Base-by-base conservation (phyloP, 1,140 invertebrate genomes). In the Hypothenemus hampei region DNA sequence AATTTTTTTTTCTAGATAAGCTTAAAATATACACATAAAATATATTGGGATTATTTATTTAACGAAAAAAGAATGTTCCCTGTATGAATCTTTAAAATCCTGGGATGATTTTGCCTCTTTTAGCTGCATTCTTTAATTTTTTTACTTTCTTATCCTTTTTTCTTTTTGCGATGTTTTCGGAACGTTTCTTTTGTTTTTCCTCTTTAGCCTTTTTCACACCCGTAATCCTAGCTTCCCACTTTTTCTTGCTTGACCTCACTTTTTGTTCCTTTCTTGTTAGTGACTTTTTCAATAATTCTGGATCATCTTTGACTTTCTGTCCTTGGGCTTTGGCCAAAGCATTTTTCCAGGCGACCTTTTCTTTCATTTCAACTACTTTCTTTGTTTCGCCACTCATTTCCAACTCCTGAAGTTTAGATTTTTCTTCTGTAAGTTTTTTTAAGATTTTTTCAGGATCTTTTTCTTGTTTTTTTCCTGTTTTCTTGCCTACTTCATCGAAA, bases 301-400 rank as follows among this genome's bases (percentile, higher is more conserved):
- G 80, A 75, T 93, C 85, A 76, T 94, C 88, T 75, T 88, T 85
- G 6, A 93, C 79, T 74, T 91, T 92, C 59, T 84, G 77, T 23
- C 89, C 89, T 70, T 83, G 77, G 1, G 86, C 82, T 74, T 85
- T 88, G 24, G 82, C 79, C 18, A 92, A 65, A 1, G 81, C 85
- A 65, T 77, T 77, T 65, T 86, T 81, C 89, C 89, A 92, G 3
- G 80, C 77, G 31, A 79, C 74, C 68, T 83, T 84, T 56, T 86
- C 78, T 69, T 82, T 82, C 15, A 88, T 69, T 64, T 80, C 74
- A 35, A 78, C 73, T 8, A 79, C 87, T 72, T 83, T 84, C 29
- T 80, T 76, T 16, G 69, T 73, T 59, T 87, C 77, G 18, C 81
- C 78, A n/a, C 61, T 69, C 62, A 79, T 68, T 69, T 83, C 75